Evolutionary conservation across 2,797 vertebrate genomes (phyloP), one percentile per base, ranked within the genome.

Genomic region (Gila robusta): DNA sequence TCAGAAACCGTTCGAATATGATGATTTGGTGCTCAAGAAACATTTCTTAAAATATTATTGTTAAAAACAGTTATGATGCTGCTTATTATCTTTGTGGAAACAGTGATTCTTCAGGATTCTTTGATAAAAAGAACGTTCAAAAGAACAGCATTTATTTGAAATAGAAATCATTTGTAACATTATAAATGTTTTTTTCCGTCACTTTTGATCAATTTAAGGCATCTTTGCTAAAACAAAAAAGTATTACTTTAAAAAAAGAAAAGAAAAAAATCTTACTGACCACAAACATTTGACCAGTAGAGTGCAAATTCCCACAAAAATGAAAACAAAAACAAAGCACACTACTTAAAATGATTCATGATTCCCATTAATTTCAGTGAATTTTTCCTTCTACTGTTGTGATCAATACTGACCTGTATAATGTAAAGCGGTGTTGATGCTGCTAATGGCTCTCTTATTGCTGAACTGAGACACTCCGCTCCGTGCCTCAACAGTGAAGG

Each of bases 401-500:
- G 49, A 77, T 23, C 7, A 64, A n/a, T 41, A 10, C 95, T 94
- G 91, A 99, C 98, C 98, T 0, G 97, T 98, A 92, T 98, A 96
- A 89, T 96, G 96, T 91, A 99, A 93, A 1, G 96, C 96, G 85
- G 97, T 95, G 49, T 95, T 96, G 88, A 93, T 23, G 0, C 93
- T 85, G 28, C 88, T 92, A 1, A 93, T 79, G 8, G 91, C 91
- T 35, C 89, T 95, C 52, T 87, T 91, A 2, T 74, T 54, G 56
- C 94, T 95, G 69, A 95, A 91, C 79, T 86, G 10, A 0, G 98
- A 98, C 88, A 99, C 98, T 0, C 98, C 97, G 0, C 96, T 99
- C 0, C 94, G 95, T 0, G 97, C 97, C 91, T 98, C 97, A 0
- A 99, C 96, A 0, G 88, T 93, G 88, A 99, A 98, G 82, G 97